Base-by-base conservation (phyloP, 2,113 vertebrate species). In the Synchiropus splendidus region DNA sequence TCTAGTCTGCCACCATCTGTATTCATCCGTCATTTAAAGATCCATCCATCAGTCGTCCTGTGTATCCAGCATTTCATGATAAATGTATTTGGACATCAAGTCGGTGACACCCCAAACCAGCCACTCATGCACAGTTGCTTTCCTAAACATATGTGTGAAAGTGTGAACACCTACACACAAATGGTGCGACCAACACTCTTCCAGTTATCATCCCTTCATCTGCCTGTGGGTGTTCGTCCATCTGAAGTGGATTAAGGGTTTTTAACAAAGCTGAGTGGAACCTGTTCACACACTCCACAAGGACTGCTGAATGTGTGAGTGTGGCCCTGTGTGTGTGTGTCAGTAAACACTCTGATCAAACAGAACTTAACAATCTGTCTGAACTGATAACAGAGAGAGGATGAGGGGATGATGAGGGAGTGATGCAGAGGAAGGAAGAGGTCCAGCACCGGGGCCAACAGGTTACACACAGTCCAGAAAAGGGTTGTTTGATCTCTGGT, bases 321-420 rank as follows among this genome's bases (percentile, higher is more conserved):
- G 52, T 39, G 50, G 48, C 55, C 32, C 43, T 46, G 49, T 42
- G 72, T 56, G 70, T 61, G 63, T 68, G 53, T 76, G 72, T 79
- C 54, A 38, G 77, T 84, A 81, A 84, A 87, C 78, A 86, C 64
- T 80, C 74, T 83, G 84, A 84, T 83, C 77, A 86, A 86, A 87
- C 84, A 86, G 74, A 71, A 73, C 77, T 71, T 83, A 78, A 81
- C 82, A 86, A 72, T 79, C 83, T 87, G 83, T 77, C 75, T 64
- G 66, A 75, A 62, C 81, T 81, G 83, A 86, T 87, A 86, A 83
- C 78, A 74, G 63, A 46, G 53, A 48, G 64, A 70, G 66, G 58
- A 53, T 70, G 67, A 67, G 54, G 48, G 57, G 52, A 61, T 65
- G 64, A 60, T 55, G 56, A 75, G 55, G 65, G 71, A 63, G 64